Conservation (phyloP, 2,888 invertebrate species). For the Neoaliturus tenellus region DNA sequence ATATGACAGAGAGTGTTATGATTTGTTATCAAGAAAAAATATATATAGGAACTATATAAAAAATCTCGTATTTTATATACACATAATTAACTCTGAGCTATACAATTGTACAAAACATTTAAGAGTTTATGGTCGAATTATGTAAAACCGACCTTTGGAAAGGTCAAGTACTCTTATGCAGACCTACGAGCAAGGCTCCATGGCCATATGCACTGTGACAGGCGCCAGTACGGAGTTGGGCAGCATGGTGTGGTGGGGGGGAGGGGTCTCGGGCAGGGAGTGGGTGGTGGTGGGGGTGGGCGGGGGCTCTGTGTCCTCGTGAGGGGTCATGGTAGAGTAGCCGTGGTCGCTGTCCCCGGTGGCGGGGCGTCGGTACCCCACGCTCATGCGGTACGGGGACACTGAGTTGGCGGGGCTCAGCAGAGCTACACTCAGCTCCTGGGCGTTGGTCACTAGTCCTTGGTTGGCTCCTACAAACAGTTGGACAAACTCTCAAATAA, state of each 20-base stretch:
- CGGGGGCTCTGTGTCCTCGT: slow-evolving; percentile 91
- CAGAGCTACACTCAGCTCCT: slow-evolving; percentile 52
- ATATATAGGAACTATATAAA: background rate
- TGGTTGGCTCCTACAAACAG: slow-evolving; percentile 48
- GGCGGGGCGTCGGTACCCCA: slow-evolving; percentile 85
- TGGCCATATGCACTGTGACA: slow-evolving; percentile 94
- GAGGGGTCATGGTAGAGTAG: slow-evolving; percentile 95
- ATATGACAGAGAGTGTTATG: too few relatives aligned
- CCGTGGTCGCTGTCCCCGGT: slow-evolving; percentile 94
- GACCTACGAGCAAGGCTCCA: slow-evolving; percentile 25
- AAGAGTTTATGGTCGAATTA: background rate
- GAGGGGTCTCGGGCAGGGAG: slow-evolving; percentile 83
- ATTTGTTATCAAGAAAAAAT: too few relatives aligned
- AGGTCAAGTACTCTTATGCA: background rate
- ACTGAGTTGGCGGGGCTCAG: slow-evolving; percentile 76
- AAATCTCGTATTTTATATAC: too few relatives aligned
- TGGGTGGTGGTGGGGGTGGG: slow-evolving; percentile 80
- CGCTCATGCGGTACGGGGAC: slow-evolving; percentile 92
- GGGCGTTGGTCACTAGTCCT: slow-evolving; percentile 47
- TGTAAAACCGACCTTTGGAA: background rate
- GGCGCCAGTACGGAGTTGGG: slow-evolving; percentile 84
- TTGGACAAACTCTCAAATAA: too few relatives aligned
- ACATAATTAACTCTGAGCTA: too few relatives aligned
- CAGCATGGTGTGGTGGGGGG: slow-evolving; percentile 73
- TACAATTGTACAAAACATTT: too few relatives aligned